Evolutionary conservation across 2,797 vertebrate species (phyloP), one percentile per base, ranked within the genome.

Genomic region (Odontamblyopus lacepedii): DNA sequence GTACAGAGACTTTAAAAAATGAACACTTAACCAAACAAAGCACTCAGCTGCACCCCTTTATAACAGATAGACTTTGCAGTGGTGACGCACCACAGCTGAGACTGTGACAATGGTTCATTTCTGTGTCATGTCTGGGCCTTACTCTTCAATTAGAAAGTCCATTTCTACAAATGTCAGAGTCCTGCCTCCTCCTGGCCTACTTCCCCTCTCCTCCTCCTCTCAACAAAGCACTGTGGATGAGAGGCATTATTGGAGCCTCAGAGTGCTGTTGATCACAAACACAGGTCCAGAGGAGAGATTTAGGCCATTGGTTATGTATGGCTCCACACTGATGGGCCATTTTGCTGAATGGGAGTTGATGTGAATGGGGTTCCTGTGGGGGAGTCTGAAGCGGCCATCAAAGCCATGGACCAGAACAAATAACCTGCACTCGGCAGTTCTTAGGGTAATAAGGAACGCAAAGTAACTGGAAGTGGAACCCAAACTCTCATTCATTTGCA

Each of bases 101-200:
- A 71, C 73, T 77, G 75, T 90, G 90, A 92, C 91, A 92, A 86
- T 91, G 80, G 78, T 79, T 92, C 89, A 92, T 93, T 92, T 90
- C 87, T 90, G 86, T 85, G 88, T 93, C 90, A 89, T 82, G 88
- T 87, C 67, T 65, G 48, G 70, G 80, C 83, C 88, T 89, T 87
- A 86, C 82, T 87, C 90, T 76, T 90, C 88, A 93, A 93, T 93
- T 93, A 93, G 78, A 85, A 89, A 91, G 91, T 90, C 60, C 87
- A 93, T 92, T 91, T 89, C 81, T 72, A 75, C 86, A 89, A 89
- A 91, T 64, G 76, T 82, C 86, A 85, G 89, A 90, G 87, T 91
- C 91, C 75, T 13, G 81, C 78, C 85, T 83, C 82, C 76, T 77
- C 82, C 76, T 77, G 81, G 67, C 75, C 77, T 77, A 63, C 85